phyloP scores from a whole-genome alignment of 2,888 invertebrate genomes.

The Papilio elwesi region DNA sequence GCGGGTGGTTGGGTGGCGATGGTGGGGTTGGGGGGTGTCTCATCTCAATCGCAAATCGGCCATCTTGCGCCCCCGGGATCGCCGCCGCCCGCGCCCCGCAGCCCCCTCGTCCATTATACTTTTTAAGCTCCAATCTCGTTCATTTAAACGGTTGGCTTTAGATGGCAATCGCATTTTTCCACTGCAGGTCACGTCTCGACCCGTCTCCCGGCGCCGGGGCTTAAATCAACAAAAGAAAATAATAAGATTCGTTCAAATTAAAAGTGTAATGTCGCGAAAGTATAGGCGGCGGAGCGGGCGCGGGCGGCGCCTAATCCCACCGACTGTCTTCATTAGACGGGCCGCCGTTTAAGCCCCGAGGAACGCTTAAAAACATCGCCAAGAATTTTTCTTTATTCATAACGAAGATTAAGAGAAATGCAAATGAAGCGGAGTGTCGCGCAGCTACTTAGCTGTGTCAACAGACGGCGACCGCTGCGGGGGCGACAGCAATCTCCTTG shows the following conservation, averaged over 20 bases:
- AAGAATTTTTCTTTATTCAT: constrained; percentile 84
- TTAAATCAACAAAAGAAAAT: constrained; percentile 88
- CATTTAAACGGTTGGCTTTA: constrained; percentile 89
- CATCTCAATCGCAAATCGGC: constrained; percentile 85
- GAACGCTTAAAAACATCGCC: constrained; percentile 76
- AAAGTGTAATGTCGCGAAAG: constrained; percentile 87
- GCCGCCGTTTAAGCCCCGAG: constrained; percentile 63
- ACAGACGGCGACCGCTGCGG: constrained; percentile 69
- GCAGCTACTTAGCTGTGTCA: constrained; percentile 82
- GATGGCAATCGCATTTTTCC: constrained; percentile 89
- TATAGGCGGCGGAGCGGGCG: constrained; percentile 55
- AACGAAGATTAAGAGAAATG: constrained; percentile 83
- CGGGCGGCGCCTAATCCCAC: constrained; percentile 69
- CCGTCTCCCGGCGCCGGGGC: constrained; percentile 84
- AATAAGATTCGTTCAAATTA: constrained; percentile 90
- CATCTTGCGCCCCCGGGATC: constrained; percentile 82
- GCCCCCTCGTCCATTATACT: constrained; percentile 86
- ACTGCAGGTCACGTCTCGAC: constrained; percentile 87
- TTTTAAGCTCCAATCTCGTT: constrained; percentile 89
- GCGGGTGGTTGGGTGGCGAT: constrained; percentile 55
- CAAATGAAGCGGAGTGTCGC: constrained; percentile 81
- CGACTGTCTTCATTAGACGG: constrained; percentile 78
- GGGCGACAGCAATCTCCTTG: constrained; percentile 52
- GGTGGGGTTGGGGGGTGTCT: constrained; percentile 63
- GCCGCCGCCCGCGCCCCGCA: constrained; percentile 76